Base-by-base conservation (phyloP, 2,888 invertebrate species). In the Sinhomidia bicolor region DNA sequence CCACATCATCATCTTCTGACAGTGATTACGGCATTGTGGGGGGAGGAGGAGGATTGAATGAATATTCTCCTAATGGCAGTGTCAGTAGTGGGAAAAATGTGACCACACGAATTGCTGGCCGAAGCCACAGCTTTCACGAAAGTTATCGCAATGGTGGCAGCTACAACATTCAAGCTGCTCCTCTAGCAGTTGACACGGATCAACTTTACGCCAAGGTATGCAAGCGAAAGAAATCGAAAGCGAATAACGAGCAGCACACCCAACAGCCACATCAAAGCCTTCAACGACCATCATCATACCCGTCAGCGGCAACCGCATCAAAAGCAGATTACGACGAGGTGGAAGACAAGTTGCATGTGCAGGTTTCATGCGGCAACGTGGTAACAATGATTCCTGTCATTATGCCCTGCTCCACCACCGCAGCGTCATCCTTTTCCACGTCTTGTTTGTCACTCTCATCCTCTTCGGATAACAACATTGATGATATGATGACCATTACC, bases 301-400 rank as follows among this genome's bases (percentile, higher is more conserved):
- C 65, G 17, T 2, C 44, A 76, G 36, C 51, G 41, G n/a, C 71
- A 60, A 62, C 60, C 54, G 76, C 60, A 23, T 26, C 65, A 14
- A 62, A 54, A 36, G 3, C 32, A 78, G 62, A 26, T 62, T 44
- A 54, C 32, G 5, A n/a, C 14, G 71, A 71, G 23, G 1, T 17
- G 17, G 68, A 54, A 5, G 85, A 54, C 29, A 68, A 78, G 3
- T 80, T 88, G 57, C 23, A 54, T 51, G 80, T 88, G 44, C 83
- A 88, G 32, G 88, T 88, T 9, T 82, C 82, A 57, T 88, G 88
- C n/a, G 83, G 78, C 82, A 88, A 88, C 17, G 80, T 83, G 23
- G 88, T 88, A 54, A 88, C 88, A 68, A 88, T 88, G 88, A 88
- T 88, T 23, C 88, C 88, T 20, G 88, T 88, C 10, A 84, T 88